These are phyloP conservation scores for Sminthurides bifidus DNA, from an alignment of 1,140 invertebrate species.

Conservation along the genomic window DNA sequence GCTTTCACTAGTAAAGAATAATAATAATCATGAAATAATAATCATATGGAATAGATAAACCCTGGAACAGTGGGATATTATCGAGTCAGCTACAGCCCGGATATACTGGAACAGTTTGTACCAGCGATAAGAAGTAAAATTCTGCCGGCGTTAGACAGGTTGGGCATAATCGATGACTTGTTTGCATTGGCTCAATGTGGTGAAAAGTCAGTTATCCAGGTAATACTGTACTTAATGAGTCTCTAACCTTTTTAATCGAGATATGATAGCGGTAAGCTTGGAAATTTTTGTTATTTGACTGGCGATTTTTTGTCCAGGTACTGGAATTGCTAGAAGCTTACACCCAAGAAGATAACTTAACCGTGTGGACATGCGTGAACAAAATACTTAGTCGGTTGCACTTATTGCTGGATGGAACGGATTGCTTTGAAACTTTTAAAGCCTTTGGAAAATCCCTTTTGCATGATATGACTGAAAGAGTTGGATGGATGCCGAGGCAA, in stretches of 20 bases:
- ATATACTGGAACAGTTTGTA: constrained; percentile 62
- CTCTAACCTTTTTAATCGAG: no score
- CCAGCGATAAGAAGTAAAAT: constrained; percentile 63
- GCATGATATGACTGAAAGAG: constrained; percentile 48
- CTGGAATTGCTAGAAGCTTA: neutral
- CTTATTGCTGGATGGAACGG: neutral
- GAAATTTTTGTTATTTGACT: neutral
- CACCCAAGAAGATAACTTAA: constrained; percentile 1
- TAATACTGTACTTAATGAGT: no score
- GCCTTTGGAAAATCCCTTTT: constrained; percentile 58
- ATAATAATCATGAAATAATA: neutral
- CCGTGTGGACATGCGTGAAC: constrained; percentile 2
- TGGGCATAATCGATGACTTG: constrained; percentile 80
- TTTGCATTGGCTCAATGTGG: constrained; percentile 83
- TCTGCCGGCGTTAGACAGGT: constrained; percentile 74
- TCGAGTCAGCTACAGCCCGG: constrained; percentile 68
- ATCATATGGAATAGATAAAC: no score
- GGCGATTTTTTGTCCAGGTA: constrained; percentile 1
- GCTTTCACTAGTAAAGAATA: neutral
- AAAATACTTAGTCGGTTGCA: neutral
- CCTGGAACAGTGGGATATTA: constrained; percentile 69
- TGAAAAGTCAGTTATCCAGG: constrained; percentile 57
- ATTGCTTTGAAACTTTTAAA: constrained; percentile 42
- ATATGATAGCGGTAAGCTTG: constrained; percentile 46
- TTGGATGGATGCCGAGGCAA: constrained; percentile 64